Percentiles rank a stretch among this genome's conserved stretches.
Conservation (phyloP, 1,140 invertebrate species). For the Cyclargus thomasi region DNA sequence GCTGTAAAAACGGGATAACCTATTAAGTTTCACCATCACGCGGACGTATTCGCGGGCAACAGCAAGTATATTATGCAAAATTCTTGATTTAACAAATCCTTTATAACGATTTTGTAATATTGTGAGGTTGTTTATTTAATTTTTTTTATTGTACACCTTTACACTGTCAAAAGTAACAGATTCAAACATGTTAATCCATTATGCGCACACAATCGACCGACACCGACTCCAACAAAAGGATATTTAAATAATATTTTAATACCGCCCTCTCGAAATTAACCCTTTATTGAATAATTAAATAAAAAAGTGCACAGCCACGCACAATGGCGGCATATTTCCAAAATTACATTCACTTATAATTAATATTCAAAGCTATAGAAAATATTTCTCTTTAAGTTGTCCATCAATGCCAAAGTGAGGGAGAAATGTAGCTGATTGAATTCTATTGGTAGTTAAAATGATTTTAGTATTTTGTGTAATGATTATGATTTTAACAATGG, state of each 20-base stretch:
- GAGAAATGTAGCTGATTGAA: constrained; percentile 18
- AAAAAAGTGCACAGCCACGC: constrained; percentile 45
- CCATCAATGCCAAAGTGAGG: constrained; percentile 39
- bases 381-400: constrained; percentile 59
- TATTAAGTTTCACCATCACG: no score
- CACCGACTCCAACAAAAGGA: constrained; percentile 18
- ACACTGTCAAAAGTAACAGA: background rate
- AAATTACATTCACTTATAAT: constrained; percentile 54
- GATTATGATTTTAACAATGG: no score
- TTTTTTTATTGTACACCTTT: background rate
- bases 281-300: constrained; percentile 49
- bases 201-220: constrained; percentile 15
- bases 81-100: background rate
- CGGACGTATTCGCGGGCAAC: no score
- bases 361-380: constrained; percentile 61
- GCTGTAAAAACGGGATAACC: no score
- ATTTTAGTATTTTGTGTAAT: constrained; percentile 4
- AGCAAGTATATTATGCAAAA: no score
- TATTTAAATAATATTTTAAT: constrained; percentile 26
- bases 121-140: background rate
- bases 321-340: constrained; percentile 44
- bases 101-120: background rate
- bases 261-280: constrained; percentile 25
- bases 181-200: constrained; percentile 20
- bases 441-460: constrained; percentile 33